phyloP scores from a whole-genome alignment of 2,113 vertebrate species.

The Elgaria multicarinata region DNA sequence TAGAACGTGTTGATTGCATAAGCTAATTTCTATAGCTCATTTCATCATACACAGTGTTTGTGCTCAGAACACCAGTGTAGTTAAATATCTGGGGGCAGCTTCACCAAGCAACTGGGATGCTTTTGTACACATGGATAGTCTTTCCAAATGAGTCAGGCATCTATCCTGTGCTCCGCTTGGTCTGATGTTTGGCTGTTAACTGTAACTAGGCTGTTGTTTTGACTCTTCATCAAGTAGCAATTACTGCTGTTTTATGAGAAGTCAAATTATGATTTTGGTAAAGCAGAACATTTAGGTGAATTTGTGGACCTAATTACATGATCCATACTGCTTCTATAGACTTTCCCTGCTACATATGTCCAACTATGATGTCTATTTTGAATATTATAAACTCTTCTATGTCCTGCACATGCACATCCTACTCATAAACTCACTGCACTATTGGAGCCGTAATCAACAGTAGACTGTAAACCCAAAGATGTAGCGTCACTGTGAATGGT shows the following conservation, averaged over 20 bases:
- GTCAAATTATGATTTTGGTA: neutral
- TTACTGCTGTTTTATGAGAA: neutral
- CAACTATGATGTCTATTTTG: neutral
- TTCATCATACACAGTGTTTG: neutral
- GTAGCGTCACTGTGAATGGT: neutral
- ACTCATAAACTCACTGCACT: neutral
- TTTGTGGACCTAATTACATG: neutral
- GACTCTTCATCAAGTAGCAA: neutral
- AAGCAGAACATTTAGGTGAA: neutral
- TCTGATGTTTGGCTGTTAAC: neutral
- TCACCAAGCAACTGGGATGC: neutral
- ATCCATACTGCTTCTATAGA: neutral
- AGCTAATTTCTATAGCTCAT: neutral
- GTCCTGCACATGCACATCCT: neutral
- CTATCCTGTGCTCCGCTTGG: neutral
- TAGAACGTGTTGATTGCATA: conserved; percentile 38
- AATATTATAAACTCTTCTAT: neutral
- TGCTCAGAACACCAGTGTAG: neutral
- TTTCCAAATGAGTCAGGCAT: neutral
- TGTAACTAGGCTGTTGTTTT: neutral
- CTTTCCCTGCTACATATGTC: neutral
- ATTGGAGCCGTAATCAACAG: neutral
- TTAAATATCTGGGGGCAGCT: neutral
- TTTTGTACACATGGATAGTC: neutral
- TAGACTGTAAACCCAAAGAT: neutral